Evolutionary conservation across 2,888 invertebrate genomes (phyloP).

Genomic region (Drosophila fulvimacula): DNA sequence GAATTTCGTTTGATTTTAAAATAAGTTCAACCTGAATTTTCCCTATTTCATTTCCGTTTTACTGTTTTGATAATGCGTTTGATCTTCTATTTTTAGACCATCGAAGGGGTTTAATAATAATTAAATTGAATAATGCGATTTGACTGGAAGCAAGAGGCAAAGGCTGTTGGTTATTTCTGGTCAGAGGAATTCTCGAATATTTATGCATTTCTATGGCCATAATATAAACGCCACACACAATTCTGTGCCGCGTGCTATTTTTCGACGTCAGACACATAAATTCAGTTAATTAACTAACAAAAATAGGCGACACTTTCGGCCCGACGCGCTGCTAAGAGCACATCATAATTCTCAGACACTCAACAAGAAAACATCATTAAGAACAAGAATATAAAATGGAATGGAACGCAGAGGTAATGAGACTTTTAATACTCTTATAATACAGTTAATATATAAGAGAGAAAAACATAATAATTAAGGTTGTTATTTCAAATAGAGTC

Average conservation of each 20-base stretch:
- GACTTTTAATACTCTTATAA: slow-evolving; percentile 10
- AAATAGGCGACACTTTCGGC: slow-evolving; percentile 74
- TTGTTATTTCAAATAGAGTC: too few species aligned
- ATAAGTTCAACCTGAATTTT: neutral
- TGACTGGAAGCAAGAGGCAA: slow-evolving; percentile 31
- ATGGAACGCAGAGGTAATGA: neutral
- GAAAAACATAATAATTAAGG: too few species aligned
- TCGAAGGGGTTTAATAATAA: slow-evolving; percentile 38
- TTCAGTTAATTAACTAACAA: slow-evolving; percentile 76
- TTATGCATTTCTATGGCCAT: slow-evolving; percentile 67
- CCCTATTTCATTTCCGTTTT: neutral
- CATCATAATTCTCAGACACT: slow-evolving; percentile 61
- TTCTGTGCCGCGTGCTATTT: slow-evolving; percentile 78
- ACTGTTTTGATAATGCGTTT: slow-evolving; percentile 2
- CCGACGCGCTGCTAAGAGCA: slow-evolving; percentile 45
- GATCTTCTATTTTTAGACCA: slow-evolving; percentile 29
- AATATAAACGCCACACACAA: slow-evolving; percentile 39
- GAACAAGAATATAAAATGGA: neutral
- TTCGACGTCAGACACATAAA: slow-evolving; percentile 79
- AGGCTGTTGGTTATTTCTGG: slow-evolving; percentile 32
- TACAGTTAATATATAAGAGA: neutral
- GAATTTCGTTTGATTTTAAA: neutral
- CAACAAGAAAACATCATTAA: slow-evolving; percentile 17
- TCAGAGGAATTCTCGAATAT: slow-evolving; percentile 46
- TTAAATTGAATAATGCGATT: slow-evolving; percentile 37